phyloP scores from a whole-genome alignment of 2,888 invertebrate species.

The Neoaliturus tenellus region DNA sequence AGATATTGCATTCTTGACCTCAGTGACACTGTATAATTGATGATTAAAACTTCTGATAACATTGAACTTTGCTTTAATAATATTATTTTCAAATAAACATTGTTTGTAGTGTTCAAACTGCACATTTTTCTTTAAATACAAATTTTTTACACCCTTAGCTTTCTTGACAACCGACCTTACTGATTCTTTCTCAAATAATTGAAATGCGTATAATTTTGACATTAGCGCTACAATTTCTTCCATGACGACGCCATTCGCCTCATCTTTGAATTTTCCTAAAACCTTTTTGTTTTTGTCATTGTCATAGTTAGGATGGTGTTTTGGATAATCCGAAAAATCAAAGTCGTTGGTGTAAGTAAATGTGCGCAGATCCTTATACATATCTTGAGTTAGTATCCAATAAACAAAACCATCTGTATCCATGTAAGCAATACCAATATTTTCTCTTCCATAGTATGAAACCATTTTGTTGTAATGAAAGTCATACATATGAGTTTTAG shows the following conservation, averaged over 20 bases:
- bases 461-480: conserved; percentile 57
- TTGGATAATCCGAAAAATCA: conserved; percentile 51
- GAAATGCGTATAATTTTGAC: conserved; percentile 27
- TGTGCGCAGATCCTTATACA: conserved; percentile 48
- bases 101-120: conserved; percentile 29
- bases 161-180: not conserved
- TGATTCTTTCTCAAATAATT: not conserved
- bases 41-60: too few species aligned
- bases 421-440: conserved; percentile 7
- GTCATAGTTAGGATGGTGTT: conserved; percentile 27
- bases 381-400: conserved; percentile 51
- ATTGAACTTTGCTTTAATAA: not conserved
- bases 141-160: conserved; percentile 27
- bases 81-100: not conserved
- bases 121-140: not conserved
- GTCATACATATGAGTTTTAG: conserved; percentile 55
- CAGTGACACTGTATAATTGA: too few species aligned
- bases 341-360: conserved; percentile 39
- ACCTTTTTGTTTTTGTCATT: conserved; percentile 52
- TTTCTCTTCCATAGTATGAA: conserved; percentile 21
- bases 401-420: conserved; percentile 49
- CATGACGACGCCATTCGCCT: conserved; percentile 42
- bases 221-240: conserved; percentile 23
- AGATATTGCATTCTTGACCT: too few species aligned
- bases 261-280: conserved; percentile 57